Evolutionary conservation across 2,797 vertebrate genomes (phyloP).

Genomic region (Schizothorax lantsangensis): DNA sequence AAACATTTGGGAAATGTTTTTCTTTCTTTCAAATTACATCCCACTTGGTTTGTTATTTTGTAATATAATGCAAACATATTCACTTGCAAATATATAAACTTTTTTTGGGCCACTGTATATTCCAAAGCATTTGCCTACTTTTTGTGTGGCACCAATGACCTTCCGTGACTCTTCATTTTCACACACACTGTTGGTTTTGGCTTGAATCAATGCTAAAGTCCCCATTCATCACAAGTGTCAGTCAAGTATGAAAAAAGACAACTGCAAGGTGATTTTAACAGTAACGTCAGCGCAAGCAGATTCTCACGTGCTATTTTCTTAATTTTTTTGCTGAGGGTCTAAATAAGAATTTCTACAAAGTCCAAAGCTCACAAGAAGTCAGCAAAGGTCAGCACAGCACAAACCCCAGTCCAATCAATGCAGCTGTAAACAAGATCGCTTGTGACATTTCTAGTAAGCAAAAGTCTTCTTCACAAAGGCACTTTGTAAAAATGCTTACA

Average conservation of each 20-base stretch:
- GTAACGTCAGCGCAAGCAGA: not conserved
- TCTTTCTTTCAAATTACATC: not conserved
- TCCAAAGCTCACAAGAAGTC: not conserved
- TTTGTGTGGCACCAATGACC: not conserved
- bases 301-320: not conserved
- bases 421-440: not conserved
- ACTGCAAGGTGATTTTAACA: not conserved
- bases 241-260: not conserved
- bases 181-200: conserved; percentile 9
- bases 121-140: not conserved
- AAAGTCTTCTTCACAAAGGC: not conserved
- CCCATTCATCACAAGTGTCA: conserved; percentile 22
- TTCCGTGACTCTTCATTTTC: not conserved
- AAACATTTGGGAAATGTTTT: not conserved
- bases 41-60: not conserved
- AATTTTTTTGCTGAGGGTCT: not conserved
- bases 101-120: not conserved
- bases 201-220: conserved; percentile 14
- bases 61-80: not conserved
- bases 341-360: not conserved
- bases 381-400: not conserved
- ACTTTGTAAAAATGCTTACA: not conserved
- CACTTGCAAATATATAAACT: not conserved
- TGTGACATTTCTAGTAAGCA: not conserved
- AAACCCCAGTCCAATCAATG: conserved; percentile 12